These are phyloP conservation scores for Trematocara zebra DNA, from an alignment of 2,113 vertebrate genomes.

Conservation along the genomic window DNA sequence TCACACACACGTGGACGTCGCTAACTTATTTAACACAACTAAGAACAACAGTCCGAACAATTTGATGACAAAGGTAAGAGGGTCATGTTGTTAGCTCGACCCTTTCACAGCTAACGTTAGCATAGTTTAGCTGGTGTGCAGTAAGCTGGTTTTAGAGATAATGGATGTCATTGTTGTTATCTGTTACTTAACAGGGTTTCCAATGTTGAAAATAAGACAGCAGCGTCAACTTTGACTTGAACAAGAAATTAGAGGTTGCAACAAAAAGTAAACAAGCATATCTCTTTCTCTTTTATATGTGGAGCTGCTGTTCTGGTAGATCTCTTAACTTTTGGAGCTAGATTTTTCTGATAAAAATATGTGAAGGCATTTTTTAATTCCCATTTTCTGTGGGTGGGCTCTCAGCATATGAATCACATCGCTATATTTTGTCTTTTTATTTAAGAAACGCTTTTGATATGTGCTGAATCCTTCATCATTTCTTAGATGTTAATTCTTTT, in stretches of 20 bases:
- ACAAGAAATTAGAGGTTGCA: neutral
- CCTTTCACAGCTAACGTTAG: conserved; percentile 10
- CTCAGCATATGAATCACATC: neutral
- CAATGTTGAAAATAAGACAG: neutral
- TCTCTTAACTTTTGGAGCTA: neutral
- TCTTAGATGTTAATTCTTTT: neutral
- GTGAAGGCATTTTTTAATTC: neutral
- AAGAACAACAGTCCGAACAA: neutral
- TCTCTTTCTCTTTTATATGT: neutral
- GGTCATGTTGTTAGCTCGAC: neutral
- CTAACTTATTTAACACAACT: neutral
- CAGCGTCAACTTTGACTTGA: neutral
- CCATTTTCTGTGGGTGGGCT: neutral
- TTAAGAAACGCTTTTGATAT: neutral
- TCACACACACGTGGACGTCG: neutral
- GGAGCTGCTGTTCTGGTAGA: neutral
- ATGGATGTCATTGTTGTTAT: neutral
- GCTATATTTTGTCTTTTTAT: neutral
- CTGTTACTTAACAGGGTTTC: neutral
- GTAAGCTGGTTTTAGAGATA: neutral
- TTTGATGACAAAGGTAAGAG: conserved; percentile 44
- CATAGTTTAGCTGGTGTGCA: neutral
- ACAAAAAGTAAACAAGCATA: neutral
- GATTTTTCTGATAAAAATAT: neutral
- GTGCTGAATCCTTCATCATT: neutral